Conservation (phyloP, 2,113 vertebrate genomes). For the Noctilio leporinus region DNA sequence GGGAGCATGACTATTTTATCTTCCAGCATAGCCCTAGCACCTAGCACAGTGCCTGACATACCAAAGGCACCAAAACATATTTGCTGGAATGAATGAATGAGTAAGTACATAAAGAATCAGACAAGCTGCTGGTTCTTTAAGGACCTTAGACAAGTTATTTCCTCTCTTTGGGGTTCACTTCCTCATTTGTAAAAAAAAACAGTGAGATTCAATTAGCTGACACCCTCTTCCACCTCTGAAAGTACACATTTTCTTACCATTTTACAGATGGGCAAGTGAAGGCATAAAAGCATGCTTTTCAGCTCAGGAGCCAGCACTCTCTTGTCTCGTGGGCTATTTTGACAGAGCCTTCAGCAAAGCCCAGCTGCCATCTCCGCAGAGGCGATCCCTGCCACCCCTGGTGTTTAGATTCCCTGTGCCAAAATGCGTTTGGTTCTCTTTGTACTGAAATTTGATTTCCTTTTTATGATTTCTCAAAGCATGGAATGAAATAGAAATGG, state of each 20-base stretch:
- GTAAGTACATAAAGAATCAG: not conserved
- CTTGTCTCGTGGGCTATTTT: not conserved
- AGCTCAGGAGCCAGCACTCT: not conserved
- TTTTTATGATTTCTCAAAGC: constrained; percentile 24
- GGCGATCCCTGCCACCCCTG: too few species aligned
- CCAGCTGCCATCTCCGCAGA: not conserved
- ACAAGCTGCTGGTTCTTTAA: not conserved
- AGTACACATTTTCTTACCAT: not conserved
- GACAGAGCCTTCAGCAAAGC: not conserved
- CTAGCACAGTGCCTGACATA: not conserved
- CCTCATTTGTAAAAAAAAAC: not conserved
- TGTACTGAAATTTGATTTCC: not conserved
- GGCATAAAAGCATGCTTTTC: not conserved
- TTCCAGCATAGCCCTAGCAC: not conserved
- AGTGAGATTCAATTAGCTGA: not conserved
- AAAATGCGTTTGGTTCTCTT: not conserved
- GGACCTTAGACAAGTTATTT: not conserved
- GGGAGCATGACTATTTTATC: not conserved
- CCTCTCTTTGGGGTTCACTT: not conserved
- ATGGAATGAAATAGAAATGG: not conserved
- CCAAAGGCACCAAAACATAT: not conserved
- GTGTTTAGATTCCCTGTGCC: not conserved
- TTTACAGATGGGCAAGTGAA: not conserved
- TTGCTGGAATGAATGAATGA: not conserved
- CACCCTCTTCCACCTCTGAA: not conserved